phyloP scores from a whole-genome alignment of 2,113 vertebrate genomes.

The Argyrosomus japonicus region DNA sequence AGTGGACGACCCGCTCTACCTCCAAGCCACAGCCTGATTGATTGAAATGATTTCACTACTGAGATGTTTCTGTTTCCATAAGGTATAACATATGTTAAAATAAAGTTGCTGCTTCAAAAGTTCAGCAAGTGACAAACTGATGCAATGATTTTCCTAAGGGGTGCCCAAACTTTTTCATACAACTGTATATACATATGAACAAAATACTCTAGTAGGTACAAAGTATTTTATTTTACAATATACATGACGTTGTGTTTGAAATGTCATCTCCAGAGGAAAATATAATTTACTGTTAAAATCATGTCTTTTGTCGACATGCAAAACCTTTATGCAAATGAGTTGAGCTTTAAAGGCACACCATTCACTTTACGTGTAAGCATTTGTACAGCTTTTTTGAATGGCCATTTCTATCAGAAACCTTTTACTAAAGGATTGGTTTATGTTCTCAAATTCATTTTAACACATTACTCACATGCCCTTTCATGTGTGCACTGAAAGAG shows the following conservation, averaged over 20 bases:
- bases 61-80: no score
- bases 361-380: background rate
- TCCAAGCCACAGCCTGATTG: no score
- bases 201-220: background rate
- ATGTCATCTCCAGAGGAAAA: conserved; percentile 3
- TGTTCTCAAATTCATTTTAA: background rate
- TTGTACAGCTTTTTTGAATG: background rate
- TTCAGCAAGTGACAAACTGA: no score
- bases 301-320: conserved; percentile 18
- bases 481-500: background rate
- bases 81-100: no score
- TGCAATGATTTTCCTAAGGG: no score
- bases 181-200: background rate
- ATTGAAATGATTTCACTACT: no score
- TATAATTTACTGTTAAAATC: background rate
- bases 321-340: conserved; percentile 15
- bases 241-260: background rate
- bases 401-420: background rate
- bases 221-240: conserved; percentile 9
- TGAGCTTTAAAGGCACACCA: background rate
- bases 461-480: background rate
- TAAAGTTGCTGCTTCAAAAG: no score
- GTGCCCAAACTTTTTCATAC: no score
- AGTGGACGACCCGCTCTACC: no score
- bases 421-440: background rate